Base-by-base conservation (phyloP, 2,888 invertebrate species). In the Ditula angustiorana region DNA sequence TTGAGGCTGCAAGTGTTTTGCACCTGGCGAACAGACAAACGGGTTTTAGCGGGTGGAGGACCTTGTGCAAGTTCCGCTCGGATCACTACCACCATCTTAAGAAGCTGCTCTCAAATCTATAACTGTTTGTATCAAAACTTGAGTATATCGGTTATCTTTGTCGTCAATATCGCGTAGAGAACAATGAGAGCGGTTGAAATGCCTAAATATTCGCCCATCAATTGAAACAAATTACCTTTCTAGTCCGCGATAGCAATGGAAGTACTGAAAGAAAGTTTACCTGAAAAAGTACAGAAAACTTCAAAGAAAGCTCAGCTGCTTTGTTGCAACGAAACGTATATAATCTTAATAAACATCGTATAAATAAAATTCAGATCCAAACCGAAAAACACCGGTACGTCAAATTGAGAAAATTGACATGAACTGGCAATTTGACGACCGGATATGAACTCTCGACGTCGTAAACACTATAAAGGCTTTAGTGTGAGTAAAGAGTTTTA, bases 1-100 rank as follows among this genome's bases (percentile, higher is more conserved):
- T 87, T 58, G 72, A 19, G 74, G 69, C 23, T 19, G 13, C 23
- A 33, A 33, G 19, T 26, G 26, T 23, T 44, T 21, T 52, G 19
- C 33, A 52, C 30, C 63, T 63, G 57, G 3, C 16, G 10, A 10
- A 2, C 0, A 19, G 3, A 10, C 19, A n/a, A 13, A 35, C n/a
- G 11, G 23, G 23, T 23, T 11, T 44, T 23, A 37, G 30, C 7
- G 10, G 1, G 5, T 30, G n/a, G n/a, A n/a, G n/a, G n/a, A n/a
- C n/a, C n/a, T n/a, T n/a, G n/a, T n/a, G n/a, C n/a, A n/a, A n/a
- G n/a, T n/a, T n/a, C n/a, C n/a, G n/a, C n/a, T n/a, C n/a, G n/a
- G n/a, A n/a, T n/a, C n/a, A n/a, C n/a, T n/a, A n/a, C n/a, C n/a
- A n/a, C n/a, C n/a, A n/a, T n/a, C n/a, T n/a, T n/a, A n/a, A n/a